Conservation (phyloP, 2,888 invertebrate genomes). For the Salpingus planirostris region DNA sequence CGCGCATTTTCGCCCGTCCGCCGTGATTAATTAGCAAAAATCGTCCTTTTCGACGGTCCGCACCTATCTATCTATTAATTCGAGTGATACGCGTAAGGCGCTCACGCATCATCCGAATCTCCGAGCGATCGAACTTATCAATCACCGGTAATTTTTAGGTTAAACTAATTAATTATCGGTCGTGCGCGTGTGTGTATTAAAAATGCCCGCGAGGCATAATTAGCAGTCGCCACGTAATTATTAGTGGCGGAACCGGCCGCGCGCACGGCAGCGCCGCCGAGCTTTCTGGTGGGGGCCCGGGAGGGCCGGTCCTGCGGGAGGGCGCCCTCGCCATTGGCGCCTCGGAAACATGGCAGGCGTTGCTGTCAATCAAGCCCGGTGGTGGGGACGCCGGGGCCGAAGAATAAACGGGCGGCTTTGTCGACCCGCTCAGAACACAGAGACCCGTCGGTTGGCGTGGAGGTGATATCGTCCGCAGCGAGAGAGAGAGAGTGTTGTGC, state of each 20-base stretch:
- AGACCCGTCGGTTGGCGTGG: conserved; percentile 32
- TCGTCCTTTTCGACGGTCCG: no score
- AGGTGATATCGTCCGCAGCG: conserved; percentile 30
- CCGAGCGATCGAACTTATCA: no score
- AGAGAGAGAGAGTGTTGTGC: conserved; percentile 24
- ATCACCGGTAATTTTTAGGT: no score
- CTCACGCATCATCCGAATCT: no score
- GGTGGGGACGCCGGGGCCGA: conserved; percentile 29
- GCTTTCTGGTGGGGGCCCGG: conserved; percentile 15
- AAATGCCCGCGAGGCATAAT: conserved; percentile 44
- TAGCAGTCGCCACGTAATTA: conserved; percentile 40
- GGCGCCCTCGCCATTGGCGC: conserved; percentile 31
- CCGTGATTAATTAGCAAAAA: no score
- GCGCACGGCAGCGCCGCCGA: conserved; percentile 15
- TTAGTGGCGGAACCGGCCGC: conserved; percentile 26
- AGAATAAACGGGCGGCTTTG: conserved; percentile 25
- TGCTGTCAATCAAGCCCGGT: conserved; percentile 35
- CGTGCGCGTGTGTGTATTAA: conserved; percentile 35
- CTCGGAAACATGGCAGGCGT: conserved; percentile 39
- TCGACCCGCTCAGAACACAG: conserved; percentile 32
- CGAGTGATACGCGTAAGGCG: no score
- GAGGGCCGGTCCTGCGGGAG: conserved; percentile 18
- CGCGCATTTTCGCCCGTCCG: no score
- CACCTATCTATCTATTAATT: no score
- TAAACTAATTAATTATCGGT: conserved; percentile 42